Conservation (phyloP, 1,140 invertebrate genomes). For the silkworm (Bombyx mori) region DNA sequence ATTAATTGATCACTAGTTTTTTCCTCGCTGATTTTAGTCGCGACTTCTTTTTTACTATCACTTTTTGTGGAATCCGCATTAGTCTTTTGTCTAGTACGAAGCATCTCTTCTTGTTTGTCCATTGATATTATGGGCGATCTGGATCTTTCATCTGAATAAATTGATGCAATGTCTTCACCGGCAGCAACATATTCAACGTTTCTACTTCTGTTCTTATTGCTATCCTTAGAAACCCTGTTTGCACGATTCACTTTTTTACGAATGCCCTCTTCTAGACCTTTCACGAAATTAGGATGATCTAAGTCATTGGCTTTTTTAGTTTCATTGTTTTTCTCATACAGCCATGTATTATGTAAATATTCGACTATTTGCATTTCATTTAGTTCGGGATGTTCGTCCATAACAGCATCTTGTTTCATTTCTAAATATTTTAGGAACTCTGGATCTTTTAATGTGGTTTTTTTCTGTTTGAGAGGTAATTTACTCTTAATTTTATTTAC, state of each 20-base stretch:
- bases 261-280: constrained; percentile 30
- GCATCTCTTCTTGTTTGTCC: too few species aligned
- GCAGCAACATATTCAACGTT: too few species aligned
- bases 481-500: constrained; percentile 27
- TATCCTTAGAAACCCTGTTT: too few species aligned
- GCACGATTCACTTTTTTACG: not conserved
- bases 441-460: constrained; percentile 33
- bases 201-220: too few species aligned
- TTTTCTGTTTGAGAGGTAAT: constrained; percentile 20
- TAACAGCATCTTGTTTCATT: constrained; percentile 62
- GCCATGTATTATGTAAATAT: constrained; percentile 71
- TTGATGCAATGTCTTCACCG: too few species aligned
- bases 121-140: too few species aligned
- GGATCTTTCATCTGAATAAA: too few species aligned
- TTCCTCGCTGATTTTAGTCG: too few species aligned
- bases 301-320: constrained; percentile 42
- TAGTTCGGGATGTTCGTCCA: constrained; percentile 69
- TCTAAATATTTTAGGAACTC: constrained; percentile 72
- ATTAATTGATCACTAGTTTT: too few species aligned
- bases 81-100: too few species aligned
- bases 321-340: constrained; percentile 58
- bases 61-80: too few species aligned
- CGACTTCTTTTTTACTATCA: too few species aligned
- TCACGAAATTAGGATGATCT: constrained; percentile 39
- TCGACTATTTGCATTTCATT: constrained; percentile 61